Evolutionary conservation across 2,888 invertebrate genomes (phyloP).

Genomic region (Acheta domesticus): DNA sequence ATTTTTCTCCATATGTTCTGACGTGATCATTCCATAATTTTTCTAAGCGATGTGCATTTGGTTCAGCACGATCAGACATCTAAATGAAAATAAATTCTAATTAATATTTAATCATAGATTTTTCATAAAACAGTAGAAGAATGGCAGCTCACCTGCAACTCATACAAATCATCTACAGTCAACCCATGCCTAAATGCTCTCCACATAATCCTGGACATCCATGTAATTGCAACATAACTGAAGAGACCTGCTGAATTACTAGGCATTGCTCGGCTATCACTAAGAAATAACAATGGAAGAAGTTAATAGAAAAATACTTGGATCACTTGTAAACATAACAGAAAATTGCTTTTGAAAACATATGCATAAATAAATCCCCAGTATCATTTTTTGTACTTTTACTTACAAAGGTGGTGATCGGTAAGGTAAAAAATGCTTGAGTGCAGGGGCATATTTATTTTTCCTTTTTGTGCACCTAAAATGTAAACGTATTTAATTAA

Average conservation of each 20-base stretch:
- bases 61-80: slow-evolving; percentile 36
- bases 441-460: slow-evolving; percentile 34
- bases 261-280: slow-evolving; percentile 37
- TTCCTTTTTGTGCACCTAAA: slow-evolving; percentile 21
- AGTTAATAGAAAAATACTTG: too few species aligned
- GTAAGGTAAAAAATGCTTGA: slow-evolving; percentile 35
- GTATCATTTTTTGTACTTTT: too few species aligned
- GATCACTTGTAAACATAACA: too few species aligned
- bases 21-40: slow-evolving; percentile 47
- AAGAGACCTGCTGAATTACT: slow-evolving; percentile 44
- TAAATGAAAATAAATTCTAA: slow-evolving; percentile 25
- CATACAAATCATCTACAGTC: slow-evolving; percentile 43
- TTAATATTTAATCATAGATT: background rate
- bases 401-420: slow-evolving; percentile 34
- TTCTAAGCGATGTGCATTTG: slow-evolving; percentile 42
- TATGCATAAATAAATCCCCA: too few species aligned
- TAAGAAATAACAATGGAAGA: slow-evolving; percentile 21
- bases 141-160: slow-evolving; percentile 39
- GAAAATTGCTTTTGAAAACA: too few species aligned
- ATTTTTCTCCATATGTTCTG: slow-evolving; percentile 41
- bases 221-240: slow-evolving; percentile 46
- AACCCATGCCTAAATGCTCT: slow-evolving; percentile 45
- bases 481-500: background rate
- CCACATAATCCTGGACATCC: slow-evolving; percentile 48
- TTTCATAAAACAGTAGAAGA: background rate